These are phyloP conservation scores for Formica exsecta DNA, from an alignment of 1,140 invertebrate species.

Conservation along the genomic window DNA sequence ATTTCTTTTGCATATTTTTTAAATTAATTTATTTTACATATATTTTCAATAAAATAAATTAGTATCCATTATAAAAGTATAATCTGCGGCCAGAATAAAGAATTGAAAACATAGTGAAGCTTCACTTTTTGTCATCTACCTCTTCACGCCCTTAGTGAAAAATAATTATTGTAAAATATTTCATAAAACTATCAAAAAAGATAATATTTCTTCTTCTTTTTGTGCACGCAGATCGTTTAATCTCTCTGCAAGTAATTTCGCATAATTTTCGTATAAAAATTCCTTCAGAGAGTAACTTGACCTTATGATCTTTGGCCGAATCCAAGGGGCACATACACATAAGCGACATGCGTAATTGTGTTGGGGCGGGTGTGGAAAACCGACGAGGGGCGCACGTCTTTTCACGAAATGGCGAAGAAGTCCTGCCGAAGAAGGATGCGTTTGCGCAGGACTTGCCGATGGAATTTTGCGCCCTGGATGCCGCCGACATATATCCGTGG, in stretches of 20 bases:
- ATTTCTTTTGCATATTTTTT: too few species aligned
- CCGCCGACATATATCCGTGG: slow-evolving; percentile 68
- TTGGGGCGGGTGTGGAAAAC: background rate
- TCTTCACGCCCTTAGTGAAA: background rate
- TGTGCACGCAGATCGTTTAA: background rate
- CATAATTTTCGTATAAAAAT: slow-evolving; percentile 24
- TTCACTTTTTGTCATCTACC: background rate
- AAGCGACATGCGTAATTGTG: slow-evolving; percentile 43
- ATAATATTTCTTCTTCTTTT: background rate
- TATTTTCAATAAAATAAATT: slow-evolving; percentile 10
- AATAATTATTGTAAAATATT: slow-evolving; percentile 13
- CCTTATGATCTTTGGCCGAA: background rate
- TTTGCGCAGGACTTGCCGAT: slow-evolving; percentile 71
- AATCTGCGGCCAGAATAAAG: background rate
- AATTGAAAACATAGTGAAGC: background rate
- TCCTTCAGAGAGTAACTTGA: slow-evolving; percentile 22
- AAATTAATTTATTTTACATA: background rate
- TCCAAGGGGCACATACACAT: background rate
- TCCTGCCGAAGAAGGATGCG: slow-evolving; percentile 66
- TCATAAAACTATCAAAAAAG: background rate
- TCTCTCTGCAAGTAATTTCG: slow-evolving; percentile 30
- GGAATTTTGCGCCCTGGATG: slow-evolving; percentile 63
- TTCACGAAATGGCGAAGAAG: slow-evolving; percentile 61
- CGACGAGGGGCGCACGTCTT: slow-evolving; percentile 30
- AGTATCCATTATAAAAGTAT: background rate